phyloP scores from a whole-genome alignment of 1,140 invertebrate genomes.

The Trichogramma pretiosum region DNA sequence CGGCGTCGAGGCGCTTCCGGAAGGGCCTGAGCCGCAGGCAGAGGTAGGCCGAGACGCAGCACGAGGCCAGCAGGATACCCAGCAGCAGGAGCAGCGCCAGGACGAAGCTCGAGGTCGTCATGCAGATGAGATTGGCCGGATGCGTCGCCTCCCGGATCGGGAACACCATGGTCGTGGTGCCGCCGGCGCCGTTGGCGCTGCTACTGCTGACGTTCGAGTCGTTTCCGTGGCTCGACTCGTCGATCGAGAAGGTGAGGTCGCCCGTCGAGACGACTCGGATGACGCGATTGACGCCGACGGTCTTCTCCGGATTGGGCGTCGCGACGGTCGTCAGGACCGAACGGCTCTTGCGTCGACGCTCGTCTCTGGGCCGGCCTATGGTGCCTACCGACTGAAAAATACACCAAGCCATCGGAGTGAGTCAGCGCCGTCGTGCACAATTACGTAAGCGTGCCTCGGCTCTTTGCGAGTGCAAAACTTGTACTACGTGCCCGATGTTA shows the following conservation, averaged over 20 bases:
- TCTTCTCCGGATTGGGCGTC: conserved; percentile 50
- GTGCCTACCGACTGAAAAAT: conserved; percentile 29
- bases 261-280: conserved; percentile 79
- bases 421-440: too few relatives aligned
- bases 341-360: conserved; percentile 58
- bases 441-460: too few relatives aligned
- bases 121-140: conserved; percentile 57
- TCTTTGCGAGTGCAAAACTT: too few relatives aligned
- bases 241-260: conserved; percentile 72
- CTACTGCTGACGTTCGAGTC: conserved; percentile 19
- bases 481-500: too few relatives aligned
- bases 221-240: conserved; percentile 45
- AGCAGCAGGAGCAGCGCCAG: conserved; percentile 73
- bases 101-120: conserved; percentile 84
- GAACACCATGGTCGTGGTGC: conserved; percentile 55
- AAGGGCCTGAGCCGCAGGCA: conserved; percentile 69
- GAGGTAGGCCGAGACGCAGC: conserved; percentile 72
- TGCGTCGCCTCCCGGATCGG: conserved; percentile 37
- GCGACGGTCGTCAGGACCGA: conserved; percentile 45
- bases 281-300: conserved; percentile 74
- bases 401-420: neutral
- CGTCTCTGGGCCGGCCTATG: conserved; percentile 63
- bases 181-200: neutral
- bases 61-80: conserved; percentile 70
- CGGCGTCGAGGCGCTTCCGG: conserved; percentile 28